A percentile compares a stretch with the other conserved stretches of the same genome.
Evolutionary conservation across 2,113 vertebrate species (phyloP).

Genomic region (Podocnemis expansa): DNA sequence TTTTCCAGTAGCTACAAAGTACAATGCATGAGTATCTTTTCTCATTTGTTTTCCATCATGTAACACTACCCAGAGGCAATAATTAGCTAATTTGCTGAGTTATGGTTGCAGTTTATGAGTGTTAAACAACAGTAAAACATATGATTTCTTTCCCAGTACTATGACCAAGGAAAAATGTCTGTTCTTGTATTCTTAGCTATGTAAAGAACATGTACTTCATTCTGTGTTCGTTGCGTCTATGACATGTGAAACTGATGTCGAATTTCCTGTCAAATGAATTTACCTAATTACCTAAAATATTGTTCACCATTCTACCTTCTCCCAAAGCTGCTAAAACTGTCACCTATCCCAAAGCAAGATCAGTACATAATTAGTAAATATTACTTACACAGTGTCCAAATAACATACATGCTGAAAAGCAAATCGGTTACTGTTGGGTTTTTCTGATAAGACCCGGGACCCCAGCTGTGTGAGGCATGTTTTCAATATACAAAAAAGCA

Average conservation of each 20-base stretch:
- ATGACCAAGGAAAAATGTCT: conserved; percentile 46
- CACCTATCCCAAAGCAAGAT: conserved; percentile 35
- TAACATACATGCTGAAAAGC: conserved; percentile 35
- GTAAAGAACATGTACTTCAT: conserved; percentile 19
- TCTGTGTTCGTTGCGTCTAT: conserved; percentile 17
- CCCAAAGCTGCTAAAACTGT: not conserved
- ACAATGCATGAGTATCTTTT: conserved; percentile 63
- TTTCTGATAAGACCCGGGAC: not conserved
- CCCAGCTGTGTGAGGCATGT: not conserved
- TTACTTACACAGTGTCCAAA: conserved; percentile 14
- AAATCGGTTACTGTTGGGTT: conserved; percentile 2
- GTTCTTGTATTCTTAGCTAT: conserved; percentile 21
- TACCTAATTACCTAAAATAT: conserved; percentile 13
- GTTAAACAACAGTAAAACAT: conserved; percentile 71
- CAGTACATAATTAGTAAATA: conserved; percentile 11
- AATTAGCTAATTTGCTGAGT: conserved; percentile 78
- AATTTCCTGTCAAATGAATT: conserved; percentile 39
- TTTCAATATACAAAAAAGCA: conserved; percentile 22
- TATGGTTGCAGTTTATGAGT: conserved; percentile 66
- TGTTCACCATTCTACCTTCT: conserved; percentile 40
- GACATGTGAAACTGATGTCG: conserved; percentile 35
- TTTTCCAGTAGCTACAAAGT: conserved; percentile 66
- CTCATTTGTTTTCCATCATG: conserved; percentile 75
- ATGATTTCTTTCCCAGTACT: conserved; percentile 19
- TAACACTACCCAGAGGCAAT: conserved; percentile 70